Conservation (phyloP, 2,113 vertebrate genomes). For the Aspiorhynchus laticeps region DNA sequence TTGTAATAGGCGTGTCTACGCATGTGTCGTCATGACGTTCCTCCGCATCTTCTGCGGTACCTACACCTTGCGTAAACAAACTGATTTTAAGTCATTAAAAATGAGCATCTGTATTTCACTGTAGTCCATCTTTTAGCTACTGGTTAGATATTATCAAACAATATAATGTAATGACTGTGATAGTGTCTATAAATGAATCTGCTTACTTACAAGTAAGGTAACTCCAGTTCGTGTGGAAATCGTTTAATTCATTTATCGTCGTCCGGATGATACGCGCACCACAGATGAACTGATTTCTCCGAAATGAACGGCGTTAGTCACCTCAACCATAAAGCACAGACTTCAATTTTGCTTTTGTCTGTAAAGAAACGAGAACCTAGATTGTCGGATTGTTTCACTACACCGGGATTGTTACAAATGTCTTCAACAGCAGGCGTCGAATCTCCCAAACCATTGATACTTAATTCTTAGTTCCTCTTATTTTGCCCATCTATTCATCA, state of each 20-base stretch:
- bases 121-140: not conserved
- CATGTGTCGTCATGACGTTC: constrained; percentile 35
- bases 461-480: not conserved
- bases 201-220: constrained; percentile 16
- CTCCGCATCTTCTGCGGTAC: constrained; percentile 3
- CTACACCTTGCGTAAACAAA: constrained; percentile 48
- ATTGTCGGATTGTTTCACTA: not conserved
- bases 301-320: not conserved
- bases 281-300: not conserved
- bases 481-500: not conserved
- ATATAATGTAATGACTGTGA: not conserved
- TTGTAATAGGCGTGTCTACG: constrained; percentile 13
- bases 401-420: not conserved
- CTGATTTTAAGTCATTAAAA: not conserved
- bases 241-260: not conserved
- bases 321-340: not conserved
- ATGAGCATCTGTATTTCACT: not conserved
- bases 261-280: not conserved
- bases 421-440: not conserved
- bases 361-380: not conserved
- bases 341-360: not conserved
- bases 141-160: not conserved
- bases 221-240: not conserved
- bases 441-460: constrained; percentile 1
- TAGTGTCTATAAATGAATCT: not conserved